Base-by-base conservation (phyloP, 2,113 vertebrate species). In the Hippoglossus stenolepis region DNA sequence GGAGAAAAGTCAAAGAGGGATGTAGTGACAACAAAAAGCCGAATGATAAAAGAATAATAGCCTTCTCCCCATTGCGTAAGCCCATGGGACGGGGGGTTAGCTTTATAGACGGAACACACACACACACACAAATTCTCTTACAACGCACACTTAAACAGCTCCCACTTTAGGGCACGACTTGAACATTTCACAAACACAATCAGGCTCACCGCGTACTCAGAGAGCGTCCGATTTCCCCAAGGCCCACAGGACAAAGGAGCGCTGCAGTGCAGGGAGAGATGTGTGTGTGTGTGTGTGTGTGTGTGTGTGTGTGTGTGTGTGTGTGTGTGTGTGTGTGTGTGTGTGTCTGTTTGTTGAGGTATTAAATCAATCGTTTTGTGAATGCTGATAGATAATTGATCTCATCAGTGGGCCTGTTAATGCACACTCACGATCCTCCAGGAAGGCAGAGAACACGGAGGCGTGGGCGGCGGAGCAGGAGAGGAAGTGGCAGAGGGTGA, bases 301-400 rank as follows among this genome's bases (percentile, higher is more conserved):
- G 40, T 26, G 49, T 31, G 57, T 60, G 26, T 54, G n/a, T 68
- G 63, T 40, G 9, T 24, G 56, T 38, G 47, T 47, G 28, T n/a
- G 62, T 38, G 47, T 38, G 28, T 60, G 53, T 45, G 64, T 28
- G 40, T 26, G 49, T 31, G 57, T 60, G 26, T 54, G n/a, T 68
- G 63, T 40, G 9, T 24, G 56, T 38, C 38, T 47, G 28, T 26
- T 49, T 40, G 58, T 67, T 1, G 7, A 56, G 66, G 24, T 79
- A 67, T 79, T 77, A 80, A 89, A 92, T 91, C 86, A 88, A 88
- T 93, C 88, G 70, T 87, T 91, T 87, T 91, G 84, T 86, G 84
- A 90, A 73, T 65, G 69, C 72, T 82, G 87, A 90, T 89, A 85
- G 84, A 90, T 91, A 88, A 92, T 87, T 90, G 90, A 93, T 90